Base-by-base conservation (phyloP, 2,888 invertebrate species). In the Drosophila aldrichi region DNA sequence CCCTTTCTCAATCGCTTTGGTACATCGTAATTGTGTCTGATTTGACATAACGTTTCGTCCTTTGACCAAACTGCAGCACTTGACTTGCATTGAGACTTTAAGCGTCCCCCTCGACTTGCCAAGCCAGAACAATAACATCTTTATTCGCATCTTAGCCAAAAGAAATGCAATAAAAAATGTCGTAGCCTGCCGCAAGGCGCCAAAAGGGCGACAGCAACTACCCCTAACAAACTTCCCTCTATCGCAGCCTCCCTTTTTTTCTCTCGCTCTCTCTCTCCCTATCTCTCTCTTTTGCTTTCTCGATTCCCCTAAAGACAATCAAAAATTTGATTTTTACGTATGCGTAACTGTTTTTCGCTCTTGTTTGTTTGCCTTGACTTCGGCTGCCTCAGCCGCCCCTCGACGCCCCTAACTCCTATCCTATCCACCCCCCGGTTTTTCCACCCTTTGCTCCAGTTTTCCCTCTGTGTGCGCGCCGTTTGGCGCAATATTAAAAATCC, bases 401-500 rank as follows among this genome's bases (percentile, higher is more conserved):
- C 25, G 59, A 16, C 32, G 34, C 46, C 40, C 40, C 40, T 29
- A 25, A 18, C 46, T 36, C 25, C 36, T 6, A 2, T 3, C 34
- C n/a, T n/a, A 5, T 0, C 34, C 34, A 12, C 10, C 3, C 43
- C 29, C 14, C 14, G 8, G 52, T 22, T 9, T 20, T 10, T 14
- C 41, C 14, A 20, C 36, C 14, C 48, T 41, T 38, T 36, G 49
- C 29, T 48, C 69, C 49, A 44, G 8, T 22, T 59, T 48, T 34
- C 41, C 14, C n/a, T 41, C 18, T 41, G 41, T 67, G 41, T 79
- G 69, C 49, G 57, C 43, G 38, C 40, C 73, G 63, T 70, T 83
- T 79, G 82, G 77, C 77, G 83, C 86, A 80, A 86, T 89, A 86
- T 86, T 86, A 88, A 89, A 86, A 86, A 85, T 89, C 88, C 89